Conservation (phyloP, 2,797 vertebrate genomes). For the Manis javanica region DNA sequence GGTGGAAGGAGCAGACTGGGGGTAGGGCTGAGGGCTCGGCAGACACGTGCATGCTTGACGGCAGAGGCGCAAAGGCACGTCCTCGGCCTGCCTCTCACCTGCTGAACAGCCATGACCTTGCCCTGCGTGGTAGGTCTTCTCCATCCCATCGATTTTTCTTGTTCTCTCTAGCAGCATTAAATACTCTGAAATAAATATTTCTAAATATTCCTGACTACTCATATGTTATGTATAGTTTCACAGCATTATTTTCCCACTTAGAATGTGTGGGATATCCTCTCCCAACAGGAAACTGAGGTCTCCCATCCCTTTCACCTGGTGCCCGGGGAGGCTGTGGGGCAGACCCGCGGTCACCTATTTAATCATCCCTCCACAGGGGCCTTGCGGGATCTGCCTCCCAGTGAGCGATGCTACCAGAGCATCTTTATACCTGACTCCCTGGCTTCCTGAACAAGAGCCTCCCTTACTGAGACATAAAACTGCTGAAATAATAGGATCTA, state of each 20-base stretch:
- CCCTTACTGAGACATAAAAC: not conserved
- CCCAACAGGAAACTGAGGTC: not conserved
- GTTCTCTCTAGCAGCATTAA: constrained; percentile 15
- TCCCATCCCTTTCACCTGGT: not conserved
- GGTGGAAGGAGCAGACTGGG: not conserved
- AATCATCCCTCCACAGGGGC: not conserved
- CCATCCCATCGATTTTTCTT: not conserved
- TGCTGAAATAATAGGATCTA: not conserved
- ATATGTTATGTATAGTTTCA: not conserved
- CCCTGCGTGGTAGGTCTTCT: not conserved
- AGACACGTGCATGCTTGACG: no score
- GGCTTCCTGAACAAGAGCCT: not conserved
- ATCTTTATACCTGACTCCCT: not conserved
- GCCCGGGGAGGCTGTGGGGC: not conserved
- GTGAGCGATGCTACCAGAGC: not conserved
- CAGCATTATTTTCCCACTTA: not conserved
- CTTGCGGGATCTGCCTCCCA: not conserved
- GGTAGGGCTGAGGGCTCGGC: not conserved
- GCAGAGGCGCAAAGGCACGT: not conserved
- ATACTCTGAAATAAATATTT: not conserved
- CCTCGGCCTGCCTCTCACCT: not conserved
- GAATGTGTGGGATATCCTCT: not conserved
- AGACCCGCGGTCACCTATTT: not conserved
- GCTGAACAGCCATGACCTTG: not conserved
- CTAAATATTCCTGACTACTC: not conserved